Evolutionary conservation across 35 echinoderm and acorn worm genomes (phyloP).

Genomic region (Patiria miniata): DNA sequence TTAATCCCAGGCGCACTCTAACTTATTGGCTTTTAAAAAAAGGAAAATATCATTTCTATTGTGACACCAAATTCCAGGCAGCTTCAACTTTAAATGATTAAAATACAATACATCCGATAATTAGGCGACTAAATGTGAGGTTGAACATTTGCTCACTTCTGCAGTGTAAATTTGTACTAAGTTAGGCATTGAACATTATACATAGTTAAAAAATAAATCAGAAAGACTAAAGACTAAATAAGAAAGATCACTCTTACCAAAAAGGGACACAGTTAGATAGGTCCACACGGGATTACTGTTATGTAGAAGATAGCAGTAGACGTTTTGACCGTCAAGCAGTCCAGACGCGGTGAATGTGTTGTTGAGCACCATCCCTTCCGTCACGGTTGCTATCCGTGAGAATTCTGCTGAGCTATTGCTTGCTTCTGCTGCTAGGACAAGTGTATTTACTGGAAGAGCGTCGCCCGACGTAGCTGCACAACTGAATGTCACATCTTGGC

Average conservation of each 20-base stretch:
- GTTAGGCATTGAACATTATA: too few species aligned
- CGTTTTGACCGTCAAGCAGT: background rate
- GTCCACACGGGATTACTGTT: background rate
- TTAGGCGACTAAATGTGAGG: too few species aligned
- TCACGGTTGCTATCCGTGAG: background rate
- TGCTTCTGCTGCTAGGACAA: background rate
- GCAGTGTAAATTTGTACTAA: too few species aligned
- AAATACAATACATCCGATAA: too few species aligned
- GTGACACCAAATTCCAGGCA: too few species aligned
- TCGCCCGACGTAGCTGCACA: background rate
- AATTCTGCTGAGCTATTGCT: background rate
- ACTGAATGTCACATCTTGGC: background rate
- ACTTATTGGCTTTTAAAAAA: too few species aligned
- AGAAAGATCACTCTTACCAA: background rate
- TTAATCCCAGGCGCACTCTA: too few species aligned
- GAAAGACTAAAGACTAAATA: too few species aligned
- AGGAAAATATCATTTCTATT: too few species aligned
- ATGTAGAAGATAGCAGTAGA: background rate
- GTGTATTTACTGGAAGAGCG: background rate
- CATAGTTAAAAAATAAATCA: too few species aligned
- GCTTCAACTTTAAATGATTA: too few species aligned
- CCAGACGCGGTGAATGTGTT: background rate
- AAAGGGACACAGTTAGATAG: background rate
- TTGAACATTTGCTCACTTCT: too few species aligned
- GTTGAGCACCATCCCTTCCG: background rate